Evolutionary conservation across 2,888 invertebrate genomes (phyloP).

Genomic region (Sericinus montela): DNA sequence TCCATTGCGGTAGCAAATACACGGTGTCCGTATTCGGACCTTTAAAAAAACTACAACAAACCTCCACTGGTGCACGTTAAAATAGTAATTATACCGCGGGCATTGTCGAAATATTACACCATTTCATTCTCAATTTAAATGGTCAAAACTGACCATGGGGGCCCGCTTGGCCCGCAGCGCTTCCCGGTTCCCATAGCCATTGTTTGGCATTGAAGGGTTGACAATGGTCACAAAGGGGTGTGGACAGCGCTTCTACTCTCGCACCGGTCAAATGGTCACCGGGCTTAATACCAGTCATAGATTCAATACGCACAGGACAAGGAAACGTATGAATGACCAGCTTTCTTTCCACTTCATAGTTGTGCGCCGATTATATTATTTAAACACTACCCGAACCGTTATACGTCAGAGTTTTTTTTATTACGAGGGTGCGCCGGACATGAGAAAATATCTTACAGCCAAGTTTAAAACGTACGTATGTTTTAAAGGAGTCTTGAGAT

Average conservation of each 20-base stretch:
- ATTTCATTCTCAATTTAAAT: conserved; percentile 55
- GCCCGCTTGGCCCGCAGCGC: conserved; percentile 37
- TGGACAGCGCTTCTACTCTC: conserved; percentile 65
- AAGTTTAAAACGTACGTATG: not conserved
- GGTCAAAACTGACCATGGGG: conserved; percentile 44
- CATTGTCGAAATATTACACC: conserved; percentile 28
- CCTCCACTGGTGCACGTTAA: conserved; percentile 9
- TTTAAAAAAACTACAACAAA: conserved; percentile 17
- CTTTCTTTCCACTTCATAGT: conserved; percentile 57
- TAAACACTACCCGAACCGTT: conserved; percentile 69
- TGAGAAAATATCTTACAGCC: conserved; percentile 53
- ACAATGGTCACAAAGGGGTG: conserved; percentile 73
- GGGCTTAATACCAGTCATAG: conserved; percentile 58
- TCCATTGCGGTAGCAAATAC: no score
- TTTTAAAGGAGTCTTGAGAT: no score
- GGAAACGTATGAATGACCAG: conserved; percentile 71
- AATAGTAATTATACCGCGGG: conserved; percentile 13
- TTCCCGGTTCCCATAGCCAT: conserved; percentile 72
- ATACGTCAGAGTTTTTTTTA: conserved; percentile 61
- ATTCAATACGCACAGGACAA: conserved; percentile 59
- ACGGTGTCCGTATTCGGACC: no score
- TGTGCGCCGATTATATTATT: conserved; percentile 69
- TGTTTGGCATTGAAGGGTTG: conserved; percentile 60
- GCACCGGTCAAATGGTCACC: conserved; percentile 75
- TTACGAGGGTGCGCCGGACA: conserved; percentile 49